phyloP scores from a whole-genome alignment of 2,888 invertebrate genomes.

The Drosophila cracens region DNA sequence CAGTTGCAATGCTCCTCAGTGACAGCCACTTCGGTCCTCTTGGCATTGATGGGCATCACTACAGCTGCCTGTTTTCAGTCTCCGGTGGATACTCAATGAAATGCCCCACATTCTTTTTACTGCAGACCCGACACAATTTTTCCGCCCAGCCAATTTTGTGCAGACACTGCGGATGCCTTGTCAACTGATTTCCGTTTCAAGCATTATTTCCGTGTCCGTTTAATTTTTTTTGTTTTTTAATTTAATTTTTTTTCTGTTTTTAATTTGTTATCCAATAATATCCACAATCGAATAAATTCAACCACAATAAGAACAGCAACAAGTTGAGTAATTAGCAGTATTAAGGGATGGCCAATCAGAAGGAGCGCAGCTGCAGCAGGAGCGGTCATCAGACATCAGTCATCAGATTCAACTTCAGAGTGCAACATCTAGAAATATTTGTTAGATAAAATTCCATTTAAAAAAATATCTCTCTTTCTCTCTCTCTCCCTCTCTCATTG shows the following conservation, averaged over 20 bases:
- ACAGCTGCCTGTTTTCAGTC: background rate
- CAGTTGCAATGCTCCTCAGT: background rate
- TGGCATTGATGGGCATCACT: background rate
- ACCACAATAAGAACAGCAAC: too few relatives aligned
- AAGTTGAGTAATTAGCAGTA: background rate
- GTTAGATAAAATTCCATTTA: background rate
- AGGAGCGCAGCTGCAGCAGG: background rate
- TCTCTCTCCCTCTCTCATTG: background rate
- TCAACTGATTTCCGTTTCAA: background rate
- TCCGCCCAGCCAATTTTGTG: background rate
- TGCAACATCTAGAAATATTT: background rate
- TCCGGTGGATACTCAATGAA: background rate
- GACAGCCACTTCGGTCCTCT: background rate
- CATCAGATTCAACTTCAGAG: background rate
- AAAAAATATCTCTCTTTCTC: background rate
- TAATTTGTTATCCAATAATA: background rate
- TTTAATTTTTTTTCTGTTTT: background rate
- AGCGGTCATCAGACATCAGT: background rate
- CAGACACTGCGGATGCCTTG: background rate
- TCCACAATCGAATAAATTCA: too few relatives aligned
- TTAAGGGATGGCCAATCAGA: background rate
- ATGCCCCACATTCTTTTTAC: background rate
- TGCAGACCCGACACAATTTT: background rate
- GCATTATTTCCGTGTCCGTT: background rate
- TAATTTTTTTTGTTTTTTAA: background rate